Evolutionary conservation across 2,888 invertebrate species (phyloP), one percentile per base, ranked within the genome.

Genomic region (Eupelmus urozonus): DNA sequence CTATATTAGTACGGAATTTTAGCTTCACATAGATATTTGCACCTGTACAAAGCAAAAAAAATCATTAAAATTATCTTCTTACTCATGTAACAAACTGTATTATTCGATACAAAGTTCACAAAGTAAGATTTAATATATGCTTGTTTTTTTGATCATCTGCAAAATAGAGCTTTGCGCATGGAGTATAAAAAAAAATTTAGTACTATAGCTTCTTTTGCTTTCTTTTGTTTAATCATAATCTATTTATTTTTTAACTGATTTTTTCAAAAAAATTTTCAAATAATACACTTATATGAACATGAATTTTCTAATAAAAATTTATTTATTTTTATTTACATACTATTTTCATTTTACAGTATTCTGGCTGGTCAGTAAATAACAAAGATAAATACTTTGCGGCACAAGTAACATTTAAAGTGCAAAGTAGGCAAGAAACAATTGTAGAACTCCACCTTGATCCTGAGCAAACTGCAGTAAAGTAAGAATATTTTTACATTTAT

Each of bases 371-470:
- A 49, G 85, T 88, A 57, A 89, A 88, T 82, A 89, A 91, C 82
- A 91, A 90, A 86, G 90, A 91, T 60, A 90, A 90, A 82, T 91
- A 91, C 82, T 86, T 90, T 82, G 90, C 91, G 29, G 91, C 91
- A 53, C 88, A 90, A 74, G 91, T 91, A 62, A 88, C 88, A 78
- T 91, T 91, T 81, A 90, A 91, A 85, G 88, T 90, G 82, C 91
- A 91, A 86, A 91, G 88, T 82, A 89, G 90, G 82, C 89, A 88
- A 84, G 91, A 91, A 84, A 91, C 90, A 53, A 88, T 91, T 80
- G 91, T 91, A 72, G 91, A 91, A 85, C 90, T 91, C 79, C 88
- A 88, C 78, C 88, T 89, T 69, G 88, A 90, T 83, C 18, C 79
- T 29, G 76, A 76, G 4, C 66, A 71, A 82, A 85, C 86, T 81